phyloP scores from a whole-genome alignment of 2,113 vertebrate genomes.

The Rhea americana region DNA sequence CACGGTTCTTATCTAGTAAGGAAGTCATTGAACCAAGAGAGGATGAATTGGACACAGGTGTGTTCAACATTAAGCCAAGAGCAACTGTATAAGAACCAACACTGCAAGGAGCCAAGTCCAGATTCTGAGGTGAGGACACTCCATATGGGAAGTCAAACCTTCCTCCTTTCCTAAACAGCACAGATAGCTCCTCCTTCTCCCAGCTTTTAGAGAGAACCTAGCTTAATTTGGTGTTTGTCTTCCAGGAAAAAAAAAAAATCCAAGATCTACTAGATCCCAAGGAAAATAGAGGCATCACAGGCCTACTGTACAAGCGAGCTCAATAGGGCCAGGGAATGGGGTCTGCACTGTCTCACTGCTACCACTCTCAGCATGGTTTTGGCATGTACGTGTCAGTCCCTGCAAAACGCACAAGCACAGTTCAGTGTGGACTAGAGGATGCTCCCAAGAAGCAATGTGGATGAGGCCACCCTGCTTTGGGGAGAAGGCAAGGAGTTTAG shows the following conservation, averaged over 20 bases:
- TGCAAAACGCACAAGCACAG: too few species aligned
- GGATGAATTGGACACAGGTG: background rate
- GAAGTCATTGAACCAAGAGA: background rate
- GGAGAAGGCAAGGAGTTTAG: background rate
- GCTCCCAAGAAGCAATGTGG: background rate
- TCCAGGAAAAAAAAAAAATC: background rate
- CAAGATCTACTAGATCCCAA: background rate
- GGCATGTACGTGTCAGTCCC: too few species aligned
- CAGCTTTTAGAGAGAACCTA: background rate
- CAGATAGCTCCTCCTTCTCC: background rate
- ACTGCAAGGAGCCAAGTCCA: background rate
- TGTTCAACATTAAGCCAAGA: background rate
- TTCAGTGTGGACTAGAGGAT: too few species aligned
- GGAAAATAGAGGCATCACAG: too few species aligned
- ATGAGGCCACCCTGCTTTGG: background rate
- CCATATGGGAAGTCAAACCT: background rate
- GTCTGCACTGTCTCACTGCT: too few species aligned
- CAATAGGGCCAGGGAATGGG: too few species aligned
- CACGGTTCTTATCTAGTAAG: rapidly evolving
- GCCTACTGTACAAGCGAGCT: too few species aligned
- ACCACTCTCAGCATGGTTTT: too few species aligned
- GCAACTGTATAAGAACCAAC: background rate
- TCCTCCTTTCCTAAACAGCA: background rate
- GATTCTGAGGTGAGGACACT: background rate
- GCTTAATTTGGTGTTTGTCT: background rate